Evolutionary conservation across 2,888 invertebrate species (phyloP), one percentile per base, ranked within the genome.

Genomic region (Archaeoteleia sp.): DNA sequence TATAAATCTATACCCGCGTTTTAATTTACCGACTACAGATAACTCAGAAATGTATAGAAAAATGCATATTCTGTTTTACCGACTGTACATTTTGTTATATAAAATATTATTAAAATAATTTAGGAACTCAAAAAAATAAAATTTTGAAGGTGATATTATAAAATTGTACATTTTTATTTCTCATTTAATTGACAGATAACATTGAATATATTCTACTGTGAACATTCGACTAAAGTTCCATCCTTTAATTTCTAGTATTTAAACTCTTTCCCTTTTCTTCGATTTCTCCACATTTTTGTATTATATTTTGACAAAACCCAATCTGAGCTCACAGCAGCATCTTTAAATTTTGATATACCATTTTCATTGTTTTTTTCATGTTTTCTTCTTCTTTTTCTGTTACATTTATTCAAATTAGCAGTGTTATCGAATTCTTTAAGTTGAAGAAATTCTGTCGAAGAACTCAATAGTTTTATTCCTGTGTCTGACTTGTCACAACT

Each of bases 401-500:
- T 42, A 43, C 42, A 15, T 10, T 27, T 42, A 29, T 2, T 39
- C 2, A 25, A 51, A 37, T 37, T n/a, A 29, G 49, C 23, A 17
- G 32, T 2, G 1, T 53, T 23, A 3, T 29, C 15, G 14, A 1
- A 1, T 13, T 54, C 42, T 23, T 63, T 27, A n/a, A 55, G 27
- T 2, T 58, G 49, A 9, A 76, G 27, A 42, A 71, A 58, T 32
- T 53, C 43, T 6, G 30, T 23, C 0, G 81, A 81, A 4, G 70
- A 55, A 32, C 57, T 77, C 2, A 82, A 30, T 3, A 82, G 72
- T 37, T 72, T 78, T 67, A 82, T 74, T 9, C 82, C 82, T 35
- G 1, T 13, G 8, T 51, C 40, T 29, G 20, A 2, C 49, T 43
- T n/a, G 13, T 27, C 2, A 13, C 23, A 20, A 6, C 25, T 49